These are phyloP conservation scores for Nixonia krombeini DNA, from an alignment of 1,140 invertebrate genomes.

Conservation along the genomic window DNA sequence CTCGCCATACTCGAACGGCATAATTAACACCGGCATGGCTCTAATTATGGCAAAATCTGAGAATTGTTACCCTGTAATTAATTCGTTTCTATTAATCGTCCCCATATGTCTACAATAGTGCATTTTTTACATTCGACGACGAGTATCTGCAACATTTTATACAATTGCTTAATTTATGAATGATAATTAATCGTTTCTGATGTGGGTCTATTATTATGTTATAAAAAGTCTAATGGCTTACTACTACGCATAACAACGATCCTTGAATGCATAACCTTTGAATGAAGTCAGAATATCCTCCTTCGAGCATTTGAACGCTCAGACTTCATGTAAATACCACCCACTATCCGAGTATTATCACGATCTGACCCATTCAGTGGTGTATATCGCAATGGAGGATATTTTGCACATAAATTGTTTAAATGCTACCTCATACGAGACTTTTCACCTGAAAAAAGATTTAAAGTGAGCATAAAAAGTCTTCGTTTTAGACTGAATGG, in stretches of 20 bases:
- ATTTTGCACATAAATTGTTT: slow-evolving; percentile 47
- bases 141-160: no score
- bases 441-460: slow-evolving; percentile 1
- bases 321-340: slow-evolving; percentile 38
- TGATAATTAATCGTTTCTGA: no score
- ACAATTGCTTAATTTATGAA: no score
- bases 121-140: no score
- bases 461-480: background rate
- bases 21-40: slow-evolving; percentile 25
- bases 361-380: slow-evolving; percentile 46
- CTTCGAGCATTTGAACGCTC: slow-evolving; percentile 30
- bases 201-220: no score
- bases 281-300: slow-evolving; percentile 41
- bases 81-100: no score
- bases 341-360: slow-evolving; percentile 42
- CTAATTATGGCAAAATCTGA: slow-evolving; percentile 29
- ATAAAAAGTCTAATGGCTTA: no score
- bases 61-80: no score
- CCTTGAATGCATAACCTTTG: slow-evolving; percentile 41
- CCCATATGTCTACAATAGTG: no score
- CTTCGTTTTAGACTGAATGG: background rate
- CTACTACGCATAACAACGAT: slow-evolving; percentile 39
- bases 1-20: slow-evolving; percentile 37
- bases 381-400: slow-evolving; percentile 31
- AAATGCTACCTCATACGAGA: slow-evolving; percentile 42